These are phyloP conservation scores for Temnothorax curvispinosus DNA, from an alignment of 1,140 invertebrate species.

Conservation along the genomic window DNA sequence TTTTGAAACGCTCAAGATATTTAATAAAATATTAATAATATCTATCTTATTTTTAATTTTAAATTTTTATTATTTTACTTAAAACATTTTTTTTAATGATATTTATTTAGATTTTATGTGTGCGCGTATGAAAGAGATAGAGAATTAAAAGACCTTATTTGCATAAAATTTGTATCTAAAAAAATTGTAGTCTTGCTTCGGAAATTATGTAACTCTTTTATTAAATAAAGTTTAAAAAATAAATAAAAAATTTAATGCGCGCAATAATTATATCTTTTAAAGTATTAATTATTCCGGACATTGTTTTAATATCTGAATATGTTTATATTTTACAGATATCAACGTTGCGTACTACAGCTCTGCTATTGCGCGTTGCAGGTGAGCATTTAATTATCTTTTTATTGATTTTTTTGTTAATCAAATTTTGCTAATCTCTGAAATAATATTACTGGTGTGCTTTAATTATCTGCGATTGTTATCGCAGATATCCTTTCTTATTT, in stretches of 20 bases:
- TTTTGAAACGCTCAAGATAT: not conserved
- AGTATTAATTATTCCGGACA: not conserved
- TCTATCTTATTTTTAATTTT: not conserved
- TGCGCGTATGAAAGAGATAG: not conserved
- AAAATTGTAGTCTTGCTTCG: not conserved
- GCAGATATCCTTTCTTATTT: not conserved
- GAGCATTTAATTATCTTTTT: not conserved
- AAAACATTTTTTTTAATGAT: too few relatives aligned
- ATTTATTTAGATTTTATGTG: too few relatives aligned
- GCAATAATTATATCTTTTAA: conserved; percentile 1
- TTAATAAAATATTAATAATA: not conserved
- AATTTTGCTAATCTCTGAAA: not conserved
- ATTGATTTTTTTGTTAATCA: not conserved
- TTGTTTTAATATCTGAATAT: not conserved
- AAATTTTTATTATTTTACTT: too few relatives aligned
- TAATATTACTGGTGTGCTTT: not conserved
- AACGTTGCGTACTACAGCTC: not conserved
- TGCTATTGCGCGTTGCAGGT: not conserved
- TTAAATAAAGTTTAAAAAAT: not conserved
- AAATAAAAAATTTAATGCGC: not conserved
- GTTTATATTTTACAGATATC: not conserved
- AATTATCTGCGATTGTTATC: not conserved
- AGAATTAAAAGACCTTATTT: not conserved
- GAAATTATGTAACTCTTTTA: not conserved
- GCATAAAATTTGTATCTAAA: not conserved